These are phyloP conservation scores for Scolanthus callimorphus DNA, from an alignment of 92 coral and sea anemone species.

Conservation along the genomic window DNA sequence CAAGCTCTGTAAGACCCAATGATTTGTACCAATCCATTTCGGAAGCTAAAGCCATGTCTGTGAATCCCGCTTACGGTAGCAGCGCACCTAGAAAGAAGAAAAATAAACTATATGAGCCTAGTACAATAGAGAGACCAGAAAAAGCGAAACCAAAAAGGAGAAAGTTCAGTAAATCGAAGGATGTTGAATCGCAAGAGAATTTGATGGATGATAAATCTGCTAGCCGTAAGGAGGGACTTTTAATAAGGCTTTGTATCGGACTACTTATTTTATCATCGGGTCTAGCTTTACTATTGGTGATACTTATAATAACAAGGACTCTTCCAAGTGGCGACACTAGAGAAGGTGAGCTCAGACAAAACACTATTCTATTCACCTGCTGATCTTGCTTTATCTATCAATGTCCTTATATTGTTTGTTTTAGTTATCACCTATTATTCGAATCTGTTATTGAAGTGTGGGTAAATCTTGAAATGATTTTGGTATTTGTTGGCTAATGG, in stretches of 20 bases:
- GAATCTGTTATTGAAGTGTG: too few species aligned
- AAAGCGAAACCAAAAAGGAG: background rate
- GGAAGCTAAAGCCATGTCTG: background rate
- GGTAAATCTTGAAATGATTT: too few species aligned
- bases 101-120: slow-evolving; percentile 28
- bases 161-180: background rate
- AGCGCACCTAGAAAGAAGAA: slow-evolving; percentile 7
- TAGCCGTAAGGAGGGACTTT: background rate
- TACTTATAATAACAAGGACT: background rate
- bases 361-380: too few species aligned
- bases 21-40: slow-evolving; percentile 19
- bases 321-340: background rate
- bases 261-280: background rate
- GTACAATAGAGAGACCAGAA: slow-evolving; percentile 1
- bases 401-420: too few species aligned
- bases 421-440: too few species aligned
- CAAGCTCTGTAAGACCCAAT: background rate
- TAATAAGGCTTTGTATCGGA: background rate
- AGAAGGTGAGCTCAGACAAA: background rate
- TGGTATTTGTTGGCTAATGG: too few species aligned
- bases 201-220: background rate
- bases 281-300: background rate
- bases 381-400: too few species aligned
- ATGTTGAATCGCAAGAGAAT: background rate
- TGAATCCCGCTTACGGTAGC: background rate